Base-by-base conservation (phyloP, 2,888 invertebrate species). In the Orthosia incerta region DNA sequence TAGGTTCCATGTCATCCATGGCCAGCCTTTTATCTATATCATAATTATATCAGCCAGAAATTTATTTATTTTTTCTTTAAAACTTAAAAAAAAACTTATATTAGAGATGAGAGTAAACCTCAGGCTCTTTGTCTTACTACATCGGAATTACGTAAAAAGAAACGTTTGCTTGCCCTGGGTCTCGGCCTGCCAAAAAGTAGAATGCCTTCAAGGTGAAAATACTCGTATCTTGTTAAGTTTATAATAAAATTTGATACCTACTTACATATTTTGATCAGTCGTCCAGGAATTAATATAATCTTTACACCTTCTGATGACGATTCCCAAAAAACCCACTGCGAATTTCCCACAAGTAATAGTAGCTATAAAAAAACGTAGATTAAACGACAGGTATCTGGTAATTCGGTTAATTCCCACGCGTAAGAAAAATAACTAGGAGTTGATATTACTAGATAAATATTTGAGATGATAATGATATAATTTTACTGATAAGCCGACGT, bases 401-500 rank as follows among this genome's bases (percentile, higher is more conserved):
- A 82, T 83, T 82, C 76, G 23, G 71, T 82, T 78, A 83, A 85
- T 88, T 88, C 88, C 87, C 88, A 89, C 88, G 88, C 69, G 69
- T 82, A 81, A 80, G 86, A 77, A 80, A 74, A 78, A 72, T 83
- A 76, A 76, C 86, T 85, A 86, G 71, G 66, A 76, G 81, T 84
- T 85, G 87, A 89, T 89, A 87, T 88, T 80, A 86, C 86, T 84
- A 77, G 69, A 82, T 76, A 88, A 92, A 92, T 91, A 91, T 92
- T 92, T 88, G 89, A 82, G 71, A 86, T 89, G 90, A 91, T 90
- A 89, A 86, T 90, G 85, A 89, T 86, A 89, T 88, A 87, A 86
- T 89, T 89, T 85, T 79, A 79, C 66, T 83, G 89, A 90, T 89
- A 90, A 88, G 85, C 73, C 13, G 45, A 71, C 84, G 85, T 86